phyloP scores from a whole-genome alignment of 1,140 invertebrate species.

The Spodoptera litura region DNA sequence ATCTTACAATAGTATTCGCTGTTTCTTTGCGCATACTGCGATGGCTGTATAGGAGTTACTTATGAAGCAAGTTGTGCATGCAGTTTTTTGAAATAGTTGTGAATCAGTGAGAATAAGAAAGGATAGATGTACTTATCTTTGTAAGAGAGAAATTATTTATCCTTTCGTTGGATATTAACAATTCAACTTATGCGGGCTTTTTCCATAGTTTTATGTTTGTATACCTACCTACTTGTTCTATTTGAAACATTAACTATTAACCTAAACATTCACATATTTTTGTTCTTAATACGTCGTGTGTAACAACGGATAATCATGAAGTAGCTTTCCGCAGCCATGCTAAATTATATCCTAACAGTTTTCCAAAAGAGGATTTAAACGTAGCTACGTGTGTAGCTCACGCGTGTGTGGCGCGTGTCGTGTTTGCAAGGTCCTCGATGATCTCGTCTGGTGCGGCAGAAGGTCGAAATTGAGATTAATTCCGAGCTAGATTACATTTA shows the following conservation, averaged over 20 bases:
- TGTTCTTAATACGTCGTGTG: no score
- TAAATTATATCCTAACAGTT: not conserved
- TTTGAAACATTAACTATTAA: no score
- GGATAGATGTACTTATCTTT: no score
- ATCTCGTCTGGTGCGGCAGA: not conserved
- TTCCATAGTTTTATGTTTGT: no score
- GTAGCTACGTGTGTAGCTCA: no score
- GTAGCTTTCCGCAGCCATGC: no score
- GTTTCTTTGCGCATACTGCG: not conserved
- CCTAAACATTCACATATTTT: not conserved
- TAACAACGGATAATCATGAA: no score
- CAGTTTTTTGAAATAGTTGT: not conserved
- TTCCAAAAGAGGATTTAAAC: no score
- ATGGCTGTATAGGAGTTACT: not conserved
- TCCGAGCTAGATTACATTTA: constrained; percentile 29
- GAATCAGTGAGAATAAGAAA: not conserved
- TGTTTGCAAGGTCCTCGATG: not conserved
- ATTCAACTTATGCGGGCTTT: no score
- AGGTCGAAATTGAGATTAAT: constrained; percentile 39
- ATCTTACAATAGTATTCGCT: not conserved
- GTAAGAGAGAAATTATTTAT: no score
- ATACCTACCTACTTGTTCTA: no score
- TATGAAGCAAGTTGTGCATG: constrained; percentile 3
- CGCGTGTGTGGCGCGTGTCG: not conserved
- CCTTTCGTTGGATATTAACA: no score